Evolutionary conservation across 1,140 invertebrate genomes (phyloP).

Genomic region (Drosophila ananassae): DNA sequence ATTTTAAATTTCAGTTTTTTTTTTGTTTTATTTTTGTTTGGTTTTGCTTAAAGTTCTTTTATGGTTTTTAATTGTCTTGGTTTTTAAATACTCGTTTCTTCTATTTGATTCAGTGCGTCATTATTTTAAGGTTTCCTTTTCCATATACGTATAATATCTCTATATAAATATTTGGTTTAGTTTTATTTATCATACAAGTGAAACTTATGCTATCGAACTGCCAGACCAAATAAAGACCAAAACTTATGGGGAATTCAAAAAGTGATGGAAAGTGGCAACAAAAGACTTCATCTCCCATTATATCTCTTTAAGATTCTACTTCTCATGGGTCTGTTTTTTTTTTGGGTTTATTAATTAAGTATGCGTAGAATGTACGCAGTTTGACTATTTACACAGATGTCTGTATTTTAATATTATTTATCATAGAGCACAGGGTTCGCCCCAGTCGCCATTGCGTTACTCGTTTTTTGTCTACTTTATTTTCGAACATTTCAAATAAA

Average conservation of each 20-base stretch:
- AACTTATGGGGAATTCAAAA: slow-evolving; percentile 21
- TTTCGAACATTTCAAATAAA: slow-evolving; percentile 64
- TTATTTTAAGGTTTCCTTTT: slow-evolving; percentile 63
- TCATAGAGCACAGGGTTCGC: slow-evolving; percentile 35
- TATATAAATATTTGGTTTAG: slow-evolving; percentile 62
- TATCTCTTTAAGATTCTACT: slow-evolving; percentile 2
- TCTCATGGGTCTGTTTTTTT: slow-evolving; percentile 16
- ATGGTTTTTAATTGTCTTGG: slow-evolving; percentile 66
- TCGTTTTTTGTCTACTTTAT: slow-evolving; percentile 38
- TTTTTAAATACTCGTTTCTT: slow-evolving; percentile 81
- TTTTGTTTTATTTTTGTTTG: slow-evolving; percentile 48
- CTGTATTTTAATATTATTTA: slow-evolving; percentile 63
- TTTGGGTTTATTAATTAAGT: slow-evolving; percentile 35
- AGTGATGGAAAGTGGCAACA: slow-evolving; percentile 7
- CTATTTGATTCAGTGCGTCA: slow-evolving; percentile 83
- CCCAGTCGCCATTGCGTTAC: slow-evolving; percentile 15
- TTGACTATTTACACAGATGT: slow-evolving; percentile 78
- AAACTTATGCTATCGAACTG: slow-evolving; percentile 63
- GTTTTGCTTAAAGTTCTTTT: slow-evolving; percentile 65
- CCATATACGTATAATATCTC: slow-evolving; percentile 66
- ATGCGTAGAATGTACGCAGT: slow-evolving; percentile 54
- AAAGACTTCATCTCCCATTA: slow-evolving; percentile 18
- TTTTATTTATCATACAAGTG: slow-evolving; percentile 77
- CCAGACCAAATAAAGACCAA: slow-evolving; percentile 29
- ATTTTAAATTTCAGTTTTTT: slow-evolving; percentile 34